Conservation (phyloP, 2,888 invertebrate species). For the Nomada flava region DNA sequence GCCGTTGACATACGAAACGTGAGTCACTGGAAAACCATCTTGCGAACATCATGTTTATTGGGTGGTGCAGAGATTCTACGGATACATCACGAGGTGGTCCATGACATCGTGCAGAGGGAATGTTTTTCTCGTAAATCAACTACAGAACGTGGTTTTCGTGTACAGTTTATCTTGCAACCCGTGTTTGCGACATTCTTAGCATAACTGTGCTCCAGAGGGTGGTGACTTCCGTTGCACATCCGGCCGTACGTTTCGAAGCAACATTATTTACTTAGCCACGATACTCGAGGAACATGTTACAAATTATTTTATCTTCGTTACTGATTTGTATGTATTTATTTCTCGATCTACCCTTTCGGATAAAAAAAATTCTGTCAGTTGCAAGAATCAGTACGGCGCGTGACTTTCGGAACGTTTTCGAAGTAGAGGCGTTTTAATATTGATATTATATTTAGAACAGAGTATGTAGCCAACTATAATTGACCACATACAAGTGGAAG, state of each 20-base stretch:
- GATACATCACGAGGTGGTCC: constrained; percentile 41
- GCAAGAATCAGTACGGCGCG: not conserved
- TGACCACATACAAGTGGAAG: constrained; percentile 48
- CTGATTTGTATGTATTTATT: not conserved
- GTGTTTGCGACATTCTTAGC: constrained; percentile 14
- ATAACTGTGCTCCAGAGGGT: not conserved
- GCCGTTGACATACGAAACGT: constrained; percentile 43
- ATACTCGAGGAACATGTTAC: not conserved
- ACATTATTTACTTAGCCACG: not conserved
- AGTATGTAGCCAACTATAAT: constrained; percentile 46
- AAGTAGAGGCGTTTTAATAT: constrained; percentile 19
- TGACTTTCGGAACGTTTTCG: constrained; percentile 20
- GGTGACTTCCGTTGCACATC: constrained; percentile 2
- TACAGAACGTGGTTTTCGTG: constrained; percentile 4
- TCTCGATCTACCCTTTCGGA: not conserved
- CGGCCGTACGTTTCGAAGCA: not conserved
- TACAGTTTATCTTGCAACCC: constrained; percentile 14
- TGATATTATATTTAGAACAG: constrained; percentile 46
- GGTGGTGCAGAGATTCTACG: constrained; percentile 35
- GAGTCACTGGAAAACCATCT: constrained; percentile 54
- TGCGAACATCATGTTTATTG: constrained; percentile 55
- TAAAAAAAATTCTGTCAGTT: not conserved
- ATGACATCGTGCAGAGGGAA: not conserved
- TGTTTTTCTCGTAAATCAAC: constrained; percentile 28
- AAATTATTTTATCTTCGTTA: constrained; percentile 9